Percentiles rank a stretch among this genome's conserved stretches.
Conservation (phyloP, 2,888 invertebrate genomes). For the Steinernema carpocapsae region DNA sequence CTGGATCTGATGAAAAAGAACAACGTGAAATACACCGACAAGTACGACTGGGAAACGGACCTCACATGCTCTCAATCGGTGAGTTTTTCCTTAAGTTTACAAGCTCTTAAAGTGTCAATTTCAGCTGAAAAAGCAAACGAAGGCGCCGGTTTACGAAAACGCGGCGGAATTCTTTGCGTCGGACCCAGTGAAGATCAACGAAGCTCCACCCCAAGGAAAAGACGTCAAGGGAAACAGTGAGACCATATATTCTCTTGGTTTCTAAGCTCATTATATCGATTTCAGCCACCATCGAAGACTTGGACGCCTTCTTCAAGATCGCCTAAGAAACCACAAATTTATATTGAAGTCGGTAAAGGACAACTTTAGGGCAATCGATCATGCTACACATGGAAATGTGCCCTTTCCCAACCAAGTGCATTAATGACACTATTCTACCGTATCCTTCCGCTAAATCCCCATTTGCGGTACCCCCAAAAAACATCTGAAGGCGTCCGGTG, state of each 20-base stretch:
- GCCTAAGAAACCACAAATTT: not conserved
- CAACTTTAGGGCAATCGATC: no score
- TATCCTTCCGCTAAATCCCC: not conserved
- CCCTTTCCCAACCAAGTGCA: no score
- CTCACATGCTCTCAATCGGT: not conserved
- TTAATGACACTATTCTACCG: no score
- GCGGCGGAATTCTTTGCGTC: conserved; percentile 40
- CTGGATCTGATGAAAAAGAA: conserved; percentile 36
- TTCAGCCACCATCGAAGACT: conserved; percentile 7
- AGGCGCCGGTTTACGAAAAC: conserved; percentile 41
- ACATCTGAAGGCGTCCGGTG: not conserved
- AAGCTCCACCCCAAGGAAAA: conserved; percentile 33
- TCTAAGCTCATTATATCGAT: not conserved
- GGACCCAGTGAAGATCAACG: conserved; percentile 41
- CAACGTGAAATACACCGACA: conserved; percentile 40
- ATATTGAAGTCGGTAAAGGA: not conserved
- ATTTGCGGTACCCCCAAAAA: not conserved
- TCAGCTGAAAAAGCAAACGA: conserved; percentile 21
- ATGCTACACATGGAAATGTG: no score
- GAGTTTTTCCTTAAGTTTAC: not conserved
- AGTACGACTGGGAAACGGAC: conserved; percentile 46
- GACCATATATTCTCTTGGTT: not conserved
- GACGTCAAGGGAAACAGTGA: conserved; percentile 14
- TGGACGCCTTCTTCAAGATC: conserved; percentile 6
- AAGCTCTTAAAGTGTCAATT: not conserved